Conservation (phyloP, 2,113 vertebrate species). For the Labeo catla region DNA sequence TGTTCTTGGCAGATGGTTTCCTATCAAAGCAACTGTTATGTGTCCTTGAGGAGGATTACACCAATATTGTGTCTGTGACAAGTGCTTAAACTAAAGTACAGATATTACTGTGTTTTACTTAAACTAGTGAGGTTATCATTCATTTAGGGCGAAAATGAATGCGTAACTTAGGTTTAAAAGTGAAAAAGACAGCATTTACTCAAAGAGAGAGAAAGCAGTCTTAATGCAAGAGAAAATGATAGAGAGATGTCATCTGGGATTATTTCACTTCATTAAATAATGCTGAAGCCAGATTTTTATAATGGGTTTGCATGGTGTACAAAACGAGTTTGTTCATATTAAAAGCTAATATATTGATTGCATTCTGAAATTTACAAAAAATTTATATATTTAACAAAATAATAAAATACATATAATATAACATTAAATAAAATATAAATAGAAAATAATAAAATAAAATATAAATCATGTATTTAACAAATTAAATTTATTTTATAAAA, state of each 20-base stretch:
- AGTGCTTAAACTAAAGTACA: not conserved
- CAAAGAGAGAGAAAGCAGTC: not conserved
- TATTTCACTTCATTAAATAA: not conserved
- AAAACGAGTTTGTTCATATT: not conserved
- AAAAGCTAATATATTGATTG: not conserved
- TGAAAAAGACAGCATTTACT: not conserved
- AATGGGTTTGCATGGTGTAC: not conserved
- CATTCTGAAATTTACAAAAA: not conserved
- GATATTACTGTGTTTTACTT: not conserved
- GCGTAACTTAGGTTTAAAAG: not conserved
- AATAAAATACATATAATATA: too few relatives aligned
- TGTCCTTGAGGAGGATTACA: not conserved
- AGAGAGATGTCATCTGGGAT: not conserved
- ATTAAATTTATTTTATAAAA: too few relatives aligned
- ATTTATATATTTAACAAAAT: too few relatives aligned
- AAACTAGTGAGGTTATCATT: not conserved
- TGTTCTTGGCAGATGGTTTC: slow-evolving; percentile 13
- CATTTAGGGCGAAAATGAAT: not conserved
- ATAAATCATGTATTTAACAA: too few relatives aligned
- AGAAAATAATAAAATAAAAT: too few relatives aligned
- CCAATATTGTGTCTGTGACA: not conserved
- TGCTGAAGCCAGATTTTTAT: not conserved
- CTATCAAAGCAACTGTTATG: not conserved
- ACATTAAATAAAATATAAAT: not conserved
- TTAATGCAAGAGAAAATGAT: not conserved